A percentile compares a stretch with the other conserved stretches of the same genome.
Evolutionary conservation across 1,140 invertebrate genomes (phyloP).

Genomic region (Sycobia sp.): DNA sequence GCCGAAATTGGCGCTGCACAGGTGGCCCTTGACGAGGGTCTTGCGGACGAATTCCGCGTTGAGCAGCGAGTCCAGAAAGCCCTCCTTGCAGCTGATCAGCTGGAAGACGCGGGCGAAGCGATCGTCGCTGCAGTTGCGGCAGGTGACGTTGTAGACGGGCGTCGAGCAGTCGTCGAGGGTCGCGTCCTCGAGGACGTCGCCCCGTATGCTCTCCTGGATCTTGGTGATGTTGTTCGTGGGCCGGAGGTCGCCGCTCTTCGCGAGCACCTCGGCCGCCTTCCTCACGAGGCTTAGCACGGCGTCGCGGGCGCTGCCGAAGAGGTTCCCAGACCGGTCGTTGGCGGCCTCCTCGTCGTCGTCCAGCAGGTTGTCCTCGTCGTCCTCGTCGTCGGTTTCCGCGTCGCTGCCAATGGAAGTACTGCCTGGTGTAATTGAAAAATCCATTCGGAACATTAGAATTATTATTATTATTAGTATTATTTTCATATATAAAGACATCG

Average conservation of each 20-base stretch:
- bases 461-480: too few relatives aligned
- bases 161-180: conserved; percentile 62
- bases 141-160: conserved; percentile 72
- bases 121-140: conserved; percentile 72
- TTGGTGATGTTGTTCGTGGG: conserved; percentile 60
- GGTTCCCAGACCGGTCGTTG: conserved; percentile 61
- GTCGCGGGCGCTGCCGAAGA: conserved; percentile 83
- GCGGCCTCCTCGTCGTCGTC: conserved; percentile 56
- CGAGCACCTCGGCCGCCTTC: conserved; percentile 82
- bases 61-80: conserved; percentile 64
- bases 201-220: conserved; percentile 51
- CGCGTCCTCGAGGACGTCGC: conserved; percentile 37
- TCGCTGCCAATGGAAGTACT: conserved; percentile 38
- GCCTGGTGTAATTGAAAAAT: conserved; percentile 15
- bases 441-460: neutral
- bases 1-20: conserved; percentile 27
- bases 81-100: conserved; percentile 68
- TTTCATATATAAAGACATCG: too few relatives aligned
- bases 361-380: conserved; percentile 66
- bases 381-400: conserved; percentile 64
- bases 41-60: conserved; percentile 63
- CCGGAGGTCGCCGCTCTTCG: conserved; percentile 68
- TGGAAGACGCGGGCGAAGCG: conserved; percentile 70
- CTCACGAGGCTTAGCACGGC: conserved; percentile 87
- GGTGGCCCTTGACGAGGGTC: conserved; percentile 61